A percentile compares a stretch with the other conserved stretches of the same genome.
These are phyloP conservation scores for Phoenicopterus ruber DNA, from an alignment of 2,113 vertebrate species.

Conservation along the genomic window DNA sequence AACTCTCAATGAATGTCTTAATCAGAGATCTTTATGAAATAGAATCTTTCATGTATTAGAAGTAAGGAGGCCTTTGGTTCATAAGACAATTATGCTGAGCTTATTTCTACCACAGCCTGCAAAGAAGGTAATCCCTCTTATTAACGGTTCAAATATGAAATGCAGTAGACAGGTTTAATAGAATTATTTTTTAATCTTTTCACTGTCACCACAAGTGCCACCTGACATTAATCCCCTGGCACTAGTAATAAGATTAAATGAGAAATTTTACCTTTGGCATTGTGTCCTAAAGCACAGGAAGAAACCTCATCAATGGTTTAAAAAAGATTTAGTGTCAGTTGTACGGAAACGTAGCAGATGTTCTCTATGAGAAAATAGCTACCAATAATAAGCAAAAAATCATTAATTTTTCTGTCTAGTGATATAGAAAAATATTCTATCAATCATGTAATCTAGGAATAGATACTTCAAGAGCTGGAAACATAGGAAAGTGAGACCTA, in stretches of 20 bases:
- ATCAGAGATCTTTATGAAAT: conserved; percentile 35
- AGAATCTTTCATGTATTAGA: conserved; percentile 25
- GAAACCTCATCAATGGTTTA: background rate
- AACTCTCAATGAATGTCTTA: conserved; percentile 18
- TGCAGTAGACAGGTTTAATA: conserved; percentile 43
- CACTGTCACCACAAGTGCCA: conserved; percentile 40
- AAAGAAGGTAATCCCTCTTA: conserved; percentile 51
- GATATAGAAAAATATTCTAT: background rate
- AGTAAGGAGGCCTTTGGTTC: conserved; percentile 13
- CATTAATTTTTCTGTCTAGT: background rate
- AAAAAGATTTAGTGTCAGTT: background rate
- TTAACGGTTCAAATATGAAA: conserved; percentile 46
- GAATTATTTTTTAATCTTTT: conserved; percentile 57
- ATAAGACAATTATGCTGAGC: conserved; percentile 28
- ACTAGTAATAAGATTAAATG: conserved; percentile 44
- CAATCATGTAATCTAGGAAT: background rate
- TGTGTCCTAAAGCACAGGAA: background rate
- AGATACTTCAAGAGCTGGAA: background rate
- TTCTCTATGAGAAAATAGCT: background rate
- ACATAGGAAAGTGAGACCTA: background rate
- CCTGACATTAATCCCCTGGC: conserved; percentile 50
- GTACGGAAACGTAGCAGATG: background rate
- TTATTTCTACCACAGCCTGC: background rate
- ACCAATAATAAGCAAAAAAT: background rate
- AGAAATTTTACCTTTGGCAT: conserved; percentile 34